These are phyloP conservation scores for Limanda limanda DNA, from an alignment of 2,113 vertebrate species.

Conservation along the genomic window DNA sequence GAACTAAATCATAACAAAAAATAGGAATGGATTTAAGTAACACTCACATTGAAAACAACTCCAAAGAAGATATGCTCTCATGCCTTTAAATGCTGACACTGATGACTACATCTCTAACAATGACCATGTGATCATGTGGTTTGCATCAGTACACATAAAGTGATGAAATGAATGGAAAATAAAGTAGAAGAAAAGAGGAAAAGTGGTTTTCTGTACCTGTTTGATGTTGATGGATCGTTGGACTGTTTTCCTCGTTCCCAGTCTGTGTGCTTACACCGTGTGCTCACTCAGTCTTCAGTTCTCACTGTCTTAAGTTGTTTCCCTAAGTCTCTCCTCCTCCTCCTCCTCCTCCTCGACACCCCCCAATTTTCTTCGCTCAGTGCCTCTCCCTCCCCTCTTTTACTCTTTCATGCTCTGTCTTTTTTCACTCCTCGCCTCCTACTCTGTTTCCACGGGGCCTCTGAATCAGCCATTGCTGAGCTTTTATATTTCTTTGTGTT, in stretches of 20 bases:
- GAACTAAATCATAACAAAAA: constrained; percentile 5
- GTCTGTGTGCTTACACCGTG: constrained; percentile 34
- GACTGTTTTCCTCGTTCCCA: constrained; percentile 10
- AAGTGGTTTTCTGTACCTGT: constrained; percentile 63
- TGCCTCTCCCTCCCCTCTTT: constrained; percentile 51
- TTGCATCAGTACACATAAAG: not conserved
- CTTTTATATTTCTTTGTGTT: constrained; percentile 27
- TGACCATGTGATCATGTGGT: not conserved
- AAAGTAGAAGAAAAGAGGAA: not conserved
- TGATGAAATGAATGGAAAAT: constrained; percentile 12
- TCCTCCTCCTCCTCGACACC: constrained; percentile 74
- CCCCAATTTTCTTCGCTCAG: constrained; percentile 40
- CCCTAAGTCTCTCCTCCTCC: constrained; percentile 22
- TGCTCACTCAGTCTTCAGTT: constrained; percentile 28
- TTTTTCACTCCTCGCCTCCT: constrained; percentile 22
- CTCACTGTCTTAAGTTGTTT: constrained; percentile 63
- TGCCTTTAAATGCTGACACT: not conserved
- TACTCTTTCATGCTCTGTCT: constrained; percentile 19
- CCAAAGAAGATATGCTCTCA: constrained; percentile 3
- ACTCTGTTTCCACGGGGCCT: constrained; percentile 29
- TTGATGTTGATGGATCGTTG: constrained; percentile 10
- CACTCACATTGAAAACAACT: not conserved
- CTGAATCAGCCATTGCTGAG: not conserved
- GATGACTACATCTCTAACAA: not conserved
- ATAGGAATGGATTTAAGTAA: not conserved